Evolutionary conservation across 2,797 vertebrate species (phyloP).

Genomic region (Notolepis coatsorum): DNA sequence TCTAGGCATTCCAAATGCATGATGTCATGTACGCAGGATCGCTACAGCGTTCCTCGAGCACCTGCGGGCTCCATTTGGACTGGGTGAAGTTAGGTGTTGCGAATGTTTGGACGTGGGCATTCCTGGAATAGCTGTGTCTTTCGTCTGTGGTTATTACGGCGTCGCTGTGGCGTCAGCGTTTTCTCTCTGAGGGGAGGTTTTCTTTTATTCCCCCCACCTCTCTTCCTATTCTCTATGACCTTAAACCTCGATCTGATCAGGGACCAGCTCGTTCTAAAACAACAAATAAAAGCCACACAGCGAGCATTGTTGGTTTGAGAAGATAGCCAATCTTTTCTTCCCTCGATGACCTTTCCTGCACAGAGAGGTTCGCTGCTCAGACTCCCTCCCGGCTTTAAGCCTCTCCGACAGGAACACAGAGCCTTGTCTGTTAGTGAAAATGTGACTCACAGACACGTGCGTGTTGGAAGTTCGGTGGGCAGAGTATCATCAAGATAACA

Average conservation of each 20-base stretch:
- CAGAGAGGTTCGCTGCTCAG: constrained; percentile 24
- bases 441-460: constrained; percentile 21
- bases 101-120: constrained; percentile 54
- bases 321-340: constrained; percentile 4
- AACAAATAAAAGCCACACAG: background rate
- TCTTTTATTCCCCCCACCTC: background rate
- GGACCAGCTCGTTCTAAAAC: no score
- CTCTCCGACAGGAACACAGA: constrained; percentile 29
- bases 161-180: background rate
- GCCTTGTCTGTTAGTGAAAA: constrained; percentile 39
- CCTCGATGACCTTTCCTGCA: constrained; percentile 31
- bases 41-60: constrained; percentile 30
- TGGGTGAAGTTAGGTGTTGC: constrained; percentile 53
- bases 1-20: constrained; percentile 34
- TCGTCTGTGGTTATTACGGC: constrained; percentile 19
- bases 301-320: background rate
- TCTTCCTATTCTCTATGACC: background rate
- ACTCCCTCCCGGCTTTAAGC: constrained; percentile 35
- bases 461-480: constrained; percentile 16
- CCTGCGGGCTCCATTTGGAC: constrained; percentile 49
- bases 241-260: no score
- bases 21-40: constrained; percentile 29
- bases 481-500: no score
- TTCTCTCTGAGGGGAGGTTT: background rate
- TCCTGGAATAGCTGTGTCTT: constrained; percentile 34